phyloP scores from a whole-genome alignment of 2,888 invertebrate genomes.

The Cecidostiba fungosa region DNA sequence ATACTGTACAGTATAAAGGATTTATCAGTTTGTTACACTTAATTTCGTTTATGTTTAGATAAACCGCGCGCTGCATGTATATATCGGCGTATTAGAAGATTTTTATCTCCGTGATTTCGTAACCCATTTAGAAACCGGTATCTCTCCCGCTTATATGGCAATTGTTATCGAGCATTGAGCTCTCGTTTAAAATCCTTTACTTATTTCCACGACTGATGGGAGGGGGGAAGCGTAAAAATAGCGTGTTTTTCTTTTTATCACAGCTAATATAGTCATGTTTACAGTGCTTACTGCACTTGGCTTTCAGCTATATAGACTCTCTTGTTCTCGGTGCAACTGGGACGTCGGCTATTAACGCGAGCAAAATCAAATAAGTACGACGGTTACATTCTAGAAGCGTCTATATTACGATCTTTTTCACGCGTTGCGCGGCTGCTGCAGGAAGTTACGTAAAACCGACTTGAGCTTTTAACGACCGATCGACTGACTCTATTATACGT shows the following conservation, averaged over 20 bases:
- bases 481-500: background rate
- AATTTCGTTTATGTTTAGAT: slow-evolving; percentile 12
- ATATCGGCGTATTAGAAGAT: background rate
- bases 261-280: background rate
- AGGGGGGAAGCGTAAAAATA: background rate
- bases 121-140: background rate
- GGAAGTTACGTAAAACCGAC: background rate
- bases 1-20: background rate
- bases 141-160: no score
- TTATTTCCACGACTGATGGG: background rate
- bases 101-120: slow-evolving; percentile 35
- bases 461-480: background rate
- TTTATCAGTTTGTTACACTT: background rate
- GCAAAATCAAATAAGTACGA: slow-evolving; percentile 32
- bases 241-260: background rate
- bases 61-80: background rate
- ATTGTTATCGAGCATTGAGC: background rate
- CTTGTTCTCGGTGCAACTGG: slow-evolving; percentile 24
- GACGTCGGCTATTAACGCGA: slow-evolving; percentile 43
- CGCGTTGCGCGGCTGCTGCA: background rate
- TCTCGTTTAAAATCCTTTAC: background rate
- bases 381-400: background rate
- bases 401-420: background rate
- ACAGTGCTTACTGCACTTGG: background rate
- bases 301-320: background rate